Evolutionary conservation across 2,888 invertebrate species (phyloP).

Genomic region (Drosophila demipolita): DNA sequence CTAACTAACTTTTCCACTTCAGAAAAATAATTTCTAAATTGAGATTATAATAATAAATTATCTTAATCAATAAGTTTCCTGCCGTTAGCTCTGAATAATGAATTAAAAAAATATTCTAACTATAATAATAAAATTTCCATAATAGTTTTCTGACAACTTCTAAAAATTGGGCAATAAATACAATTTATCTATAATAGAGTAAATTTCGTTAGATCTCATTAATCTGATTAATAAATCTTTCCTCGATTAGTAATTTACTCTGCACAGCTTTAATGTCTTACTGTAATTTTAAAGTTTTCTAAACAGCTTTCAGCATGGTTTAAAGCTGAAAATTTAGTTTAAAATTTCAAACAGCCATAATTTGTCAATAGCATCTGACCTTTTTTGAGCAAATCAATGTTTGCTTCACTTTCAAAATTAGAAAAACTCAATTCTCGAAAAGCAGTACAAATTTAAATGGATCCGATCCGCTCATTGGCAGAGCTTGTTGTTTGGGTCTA

Average conservation of each 20-base stretch:
- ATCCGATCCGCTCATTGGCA: constrained; percentile 7
- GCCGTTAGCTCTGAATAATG: not conserved
- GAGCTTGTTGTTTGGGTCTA: constrained; percentile 3
- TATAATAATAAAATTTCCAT: not conserved
- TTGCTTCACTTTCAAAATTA: constrained; percentile 15
- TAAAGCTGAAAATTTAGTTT: not conserved
- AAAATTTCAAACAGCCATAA: constrained; percentile 1
- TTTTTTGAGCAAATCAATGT: constrained; percentile 27
- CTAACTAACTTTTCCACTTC: too few relatives aligned
- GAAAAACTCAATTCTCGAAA: constrained; percentile 10
- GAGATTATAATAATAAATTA: too few relatives aligned
- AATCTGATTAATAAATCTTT: not conserved
- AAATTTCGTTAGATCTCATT: not conserved
- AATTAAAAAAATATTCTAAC: not conserved
- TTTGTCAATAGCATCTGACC: constrained; percentile 18
- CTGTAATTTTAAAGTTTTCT: not conserved
- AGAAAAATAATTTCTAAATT: too few relatives aligned
- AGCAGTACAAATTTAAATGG: constrained; percentile 31
- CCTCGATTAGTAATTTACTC: not conserved
- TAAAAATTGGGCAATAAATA: not conserved
- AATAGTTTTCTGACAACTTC: not conserved
- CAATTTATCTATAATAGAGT: too few relatives aligned
- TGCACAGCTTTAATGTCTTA: not conserved
- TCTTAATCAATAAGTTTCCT: too few relatives aligned
- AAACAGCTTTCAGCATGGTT: not conserved